Evolutionary conservation across 2,113 vertebrate species (phyloP).

Genomic region (Leucosticte australis): DNA sequence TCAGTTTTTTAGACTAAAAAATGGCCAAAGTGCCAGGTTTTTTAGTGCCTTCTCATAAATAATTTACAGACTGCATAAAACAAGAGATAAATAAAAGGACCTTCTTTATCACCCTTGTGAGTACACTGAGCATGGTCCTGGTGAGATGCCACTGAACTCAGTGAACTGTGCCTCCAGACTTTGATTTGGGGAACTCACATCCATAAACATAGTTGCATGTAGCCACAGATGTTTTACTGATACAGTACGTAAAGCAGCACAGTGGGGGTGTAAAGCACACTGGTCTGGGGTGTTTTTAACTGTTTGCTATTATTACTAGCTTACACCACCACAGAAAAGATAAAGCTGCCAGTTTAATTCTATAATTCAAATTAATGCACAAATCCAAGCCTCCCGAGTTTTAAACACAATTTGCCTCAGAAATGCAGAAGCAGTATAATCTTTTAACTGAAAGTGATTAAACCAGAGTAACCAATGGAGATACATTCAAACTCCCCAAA

Average conservation of each 20-base stretch:
- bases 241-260: background rate
- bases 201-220: background rate
- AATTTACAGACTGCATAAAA: background rate
- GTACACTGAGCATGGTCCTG: background rate
- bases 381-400: background rate
- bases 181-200: background rate
- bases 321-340: background rate
- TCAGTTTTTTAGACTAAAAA: constrained; percentile 1
- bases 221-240: background rate
- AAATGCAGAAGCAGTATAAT: background rate
- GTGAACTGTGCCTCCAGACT: background rate
- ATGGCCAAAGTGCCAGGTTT: background rate
- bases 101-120: background rate
- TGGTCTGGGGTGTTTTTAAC: background rate
- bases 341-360: background rate
- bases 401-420: background rate
- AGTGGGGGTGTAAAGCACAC: too few relatives aligned
- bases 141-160: background rate
- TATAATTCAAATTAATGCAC: background rate
- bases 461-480: background rate
- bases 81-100: background rate
- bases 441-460: background rate
- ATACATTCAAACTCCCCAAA: background rate
- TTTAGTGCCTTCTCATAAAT: background rate
- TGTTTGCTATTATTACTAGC: background rate